Evolutionary conservation across 2,113 vertebrate genomes (phyloP).

Genomic region (Bos javanicus): DNA sequence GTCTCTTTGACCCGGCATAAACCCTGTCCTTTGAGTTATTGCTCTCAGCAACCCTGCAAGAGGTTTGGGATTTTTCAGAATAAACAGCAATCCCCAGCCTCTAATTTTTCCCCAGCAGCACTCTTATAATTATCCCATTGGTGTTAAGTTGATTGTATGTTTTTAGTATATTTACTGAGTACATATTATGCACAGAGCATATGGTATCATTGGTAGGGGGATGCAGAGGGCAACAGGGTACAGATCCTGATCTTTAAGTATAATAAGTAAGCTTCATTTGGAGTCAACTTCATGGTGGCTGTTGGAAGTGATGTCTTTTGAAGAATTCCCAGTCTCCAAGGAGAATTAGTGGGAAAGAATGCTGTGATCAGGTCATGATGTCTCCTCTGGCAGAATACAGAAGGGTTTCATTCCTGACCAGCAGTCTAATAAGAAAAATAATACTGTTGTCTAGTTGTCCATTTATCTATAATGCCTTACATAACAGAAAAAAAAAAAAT

Average conservation of each 20-base stretch:
- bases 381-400: not conserved
- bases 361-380: not conserved
- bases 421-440: not conserved
- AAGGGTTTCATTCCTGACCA: not conserved
- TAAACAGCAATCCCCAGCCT: conserved; percentile 23
- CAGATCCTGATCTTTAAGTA: not conserved
- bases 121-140: conserved; percentile 41
- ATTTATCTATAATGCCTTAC: not conserved
- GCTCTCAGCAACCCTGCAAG: not conserved
- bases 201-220: not conserved
- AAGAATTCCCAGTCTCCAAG: not conserved
- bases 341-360: not conserved
- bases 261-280: not conserved
- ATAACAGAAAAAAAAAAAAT: not conserved
- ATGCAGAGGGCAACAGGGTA: not conserved
- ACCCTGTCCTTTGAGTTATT: not conserved
- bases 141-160: conserved; percentile 32
- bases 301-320: not conserved
- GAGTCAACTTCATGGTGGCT: not conserved
- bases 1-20: not conserved
- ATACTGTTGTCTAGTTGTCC: not conserved
- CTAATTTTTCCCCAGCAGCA: not conserved
- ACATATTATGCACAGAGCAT: not conserved
- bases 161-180: not conserved
- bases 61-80: not conserved